Conservation (phyloP, 2,797 vertebrate genomes). For the Pangasius djambal region DNA sequence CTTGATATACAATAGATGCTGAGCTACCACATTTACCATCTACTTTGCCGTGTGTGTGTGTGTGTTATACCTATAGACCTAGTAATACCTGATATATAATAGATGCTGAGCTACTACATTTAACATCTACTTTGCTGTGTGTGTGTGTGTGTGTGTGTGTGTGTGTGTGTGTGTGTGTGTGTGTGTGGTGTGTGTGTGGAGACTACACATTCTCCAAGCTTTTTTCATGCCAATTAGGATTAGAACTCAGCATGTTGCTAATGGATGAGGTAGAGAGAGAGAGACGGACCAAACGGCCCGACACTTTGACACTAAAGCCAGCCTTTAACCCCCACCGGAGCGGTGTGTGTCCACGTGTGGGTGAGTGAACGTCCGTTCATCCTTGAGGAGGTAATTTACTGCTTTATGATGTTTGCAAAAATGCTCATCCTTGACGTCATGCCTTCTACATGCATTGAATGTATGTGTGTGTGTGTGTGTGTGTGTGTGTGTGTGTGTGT, state of each 20-base stretch:
- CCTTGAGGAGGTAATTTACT: conserved; percentile 65
- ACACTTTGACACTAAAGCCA: conserved; percentile 48
- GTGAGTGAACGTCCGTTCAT: conserved; percentile 24
- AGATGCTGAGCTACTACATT: too few relatives aligned
- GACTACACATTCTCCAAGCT: conserved; percentile 56
- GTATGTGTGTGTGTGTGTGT: not conserved
- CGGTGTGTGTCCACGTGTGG: conserved; percentile 28
- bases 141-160: not conserved
- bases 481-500: conserved; percentile 21
- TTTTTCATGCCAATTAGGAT: conserved; percentile 84
- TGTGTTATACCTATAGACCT: not conserved
- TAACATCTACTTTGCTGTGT: not conserved
- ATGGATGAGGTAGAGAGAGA: conserved; percentile 66
- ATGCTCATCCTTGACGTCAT: conserved; percentile 52
- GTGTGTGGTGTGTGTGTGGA: conserved; percentile 13
- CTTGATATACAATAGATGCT: too few relatives aligned
- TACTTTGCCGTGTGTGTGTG: too few relatives aligned
- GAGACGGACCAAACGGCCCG: conserved; percentile 47
- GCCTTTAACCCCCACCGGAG: conserved; percentile 50
- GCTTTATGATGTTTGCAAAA: conserved; percentile 67
- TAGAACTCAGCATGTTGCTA: conserved; percentile 81
- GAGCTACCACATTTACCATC: too few relatives aligned
- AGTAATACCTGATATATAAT: conserved; percentile 17
- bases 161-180: conserved; percentile 13
- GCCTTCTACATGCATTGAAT: conserved; percentile 64